phyloP scores from a whole-genome alignment of 2,888 invertebrate species.

The Lasioglossum oenotherae region DNA sequence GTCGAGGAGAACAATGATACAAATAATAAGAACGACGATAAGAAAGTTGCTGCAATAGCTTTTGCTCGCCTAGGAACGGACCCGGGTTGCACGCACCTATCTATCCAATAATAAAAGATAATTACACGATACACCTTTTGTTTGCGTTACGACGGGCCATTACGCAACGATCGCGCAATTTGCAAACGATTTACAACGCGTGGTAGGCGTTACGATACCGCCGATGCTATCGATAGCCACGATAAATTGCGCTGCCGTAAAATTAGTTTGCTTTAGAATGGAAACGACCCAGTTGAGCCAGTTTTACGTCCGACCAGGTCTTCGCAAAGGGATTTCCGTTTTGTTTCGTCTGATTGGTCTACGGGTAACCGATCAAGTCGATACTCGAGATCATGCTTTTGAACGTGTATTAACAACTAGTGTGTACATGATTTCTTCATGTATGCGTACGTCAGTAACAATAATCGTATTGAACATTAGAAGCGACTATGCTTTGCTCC shows the following conservation, averaged over 20 bases:
- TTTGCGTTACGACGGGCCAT: conserved; percentile 21
- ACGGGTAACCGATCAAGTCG: neutral
- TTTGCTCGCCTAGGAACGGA: neutral
- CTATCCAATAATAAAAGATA: conserved; percentile 40
- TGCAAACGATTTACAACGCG: conserved; percentile 28
- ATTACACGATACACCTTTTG: conserved; percentile 51
- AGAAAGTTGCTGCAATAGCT: conserved; percentile 36
- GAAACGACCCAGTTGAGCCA: neutral
- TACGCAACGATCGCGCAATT: conserved; percentile 22
- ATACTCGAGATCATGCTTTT: neutral
- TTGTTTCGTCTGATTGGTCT: neutral
- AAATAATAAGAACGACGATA: conserved; percentile 50
- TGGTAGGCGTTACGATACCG: conserved; percentile 35
- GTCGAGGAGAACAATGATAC: conserved; percentile 44
- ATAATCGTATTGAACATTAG: too few species aligned
- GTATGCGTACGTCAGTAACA: neutral
- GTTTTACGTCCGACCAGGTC: neutral
- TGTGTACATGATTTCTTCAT: neutral
- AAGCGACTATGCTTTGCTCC: too few species aligned
- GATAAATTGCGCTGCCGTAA: conserved; percentile 43
- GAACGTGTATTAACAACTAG: neutral
- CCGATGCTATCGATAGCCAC: conserved; percentile 37
- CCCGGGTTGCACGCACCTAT: conserved; percentile 8
- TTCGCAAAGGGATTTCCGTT: neutral
- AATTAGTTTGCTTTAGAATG: conserved; percentile 24